Evolutionary conservation across 2,113 vertebrate genomes (phyloP).

Genomic region (Cynocephalus volans): DNA sequence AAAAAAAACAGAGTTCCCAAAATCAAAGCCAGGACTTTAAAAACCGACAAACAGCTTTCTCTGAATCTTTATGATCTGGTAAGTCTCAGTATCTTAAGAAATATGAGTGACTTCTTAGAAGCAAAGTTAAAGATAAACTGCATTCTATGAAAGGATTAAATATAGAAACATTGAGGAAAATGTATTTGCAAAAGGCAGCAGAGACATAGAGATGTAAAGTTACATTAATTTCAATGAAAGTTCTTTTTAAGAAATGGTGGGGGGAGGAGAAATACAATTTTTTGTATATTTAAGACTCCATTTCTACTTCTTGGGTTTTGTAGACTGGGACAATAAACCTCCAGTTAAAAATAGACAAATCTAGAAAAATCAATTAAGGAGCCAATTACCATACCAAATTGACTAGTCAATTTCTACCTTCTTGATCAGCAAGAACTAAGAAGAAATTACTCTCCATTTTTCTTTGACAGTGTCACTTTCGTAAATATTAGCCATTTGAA

Average conservation of each 20-base stretch:
- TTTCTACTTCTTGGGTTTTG: neutral
- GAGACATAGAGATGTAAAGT: conserved; percentile 1
- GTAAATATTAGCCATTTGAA: neutral
- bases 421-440: neutral
- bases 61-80: conserved; percentile 81
- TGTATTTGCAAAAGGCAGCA: conserved; percentile 65
- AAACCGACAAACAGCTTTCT: conserved; percentile 75
- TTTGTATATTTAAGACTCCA: conserved; percentile 18
- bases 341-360: conserved; percentile 41
- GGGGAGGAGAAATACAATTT: conserved; percentile 30
- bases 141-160: conserved; percentile 73
- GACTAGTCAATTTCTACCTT: neutral
- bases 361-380: neutral
- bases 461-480: conserved; percentile 21
- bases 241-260: conserved; percentile 61
- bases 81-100: conserved; percentile 80
- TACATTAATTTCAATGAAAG: conserved; percentile 56
- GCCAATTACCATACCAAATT: neutral
- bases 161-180: conserved; percentile 56
- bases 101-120: conserved; percentile 78
- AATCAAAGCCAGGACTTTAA: conserved; percentile 81
- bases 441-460: neutral
- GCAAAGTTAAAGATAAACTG: conserved; percentile 79
- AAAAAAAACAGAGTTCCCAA: conserved; percentile 76
- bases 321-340: neutral